Percentiles rank a stretch among this genome's conserved stretches.
These are phyloP conservation scores for Leptobrachium ailaonicum DNA, from an alignment of 2,113 vertebrate genomes.

Conservation along the genomic window DNA sequence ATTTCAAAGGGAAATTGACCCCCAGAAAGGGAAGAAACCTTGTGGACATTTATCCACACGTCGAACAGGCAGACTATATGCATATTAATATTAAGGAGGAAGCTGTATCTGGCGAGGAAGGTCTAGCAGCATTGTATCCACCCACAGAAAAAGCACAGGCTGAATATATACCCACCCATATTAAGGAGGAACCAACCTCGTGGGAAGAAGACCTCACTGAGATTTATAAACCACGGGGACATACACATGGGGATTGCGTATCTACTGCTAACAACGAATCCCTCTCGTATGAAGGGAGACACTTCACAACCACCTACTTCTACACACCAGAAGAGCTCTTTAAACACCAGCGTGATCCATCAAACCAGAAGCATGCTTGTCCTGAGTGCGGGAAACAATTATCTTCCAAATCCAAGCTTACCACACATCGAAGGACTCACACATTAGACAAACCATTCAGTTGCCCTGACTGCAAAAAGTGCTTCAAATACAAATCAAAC, in stretches of 20 bases:
- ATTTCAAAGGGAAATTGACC: neutral
- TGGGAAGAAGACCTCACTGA: neutral
- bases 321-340: neutral
- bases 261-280: neutral
- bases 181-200: neutral
- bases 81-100: no score
- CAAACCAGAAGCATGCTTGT: constrained; percentile 40
- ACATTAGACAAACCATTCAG: neutral
- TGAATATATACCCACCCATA: neutral
- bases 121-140: no score
- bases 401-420: constrained; percentile 52
- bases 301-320: neutral
- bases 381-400: constrained; percentile 63
- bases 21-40: neutral
- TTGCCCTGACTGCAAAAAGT: neutral
- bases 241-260: neutral
- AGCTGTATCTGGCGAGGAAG: no score
- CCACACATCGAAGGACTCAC: neutral
- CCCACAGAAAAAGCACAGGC: neutral
- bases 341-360: neutral
- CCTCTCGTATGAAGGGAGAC: neutral
- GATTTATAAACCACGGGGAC: no score
- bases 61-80: no score
- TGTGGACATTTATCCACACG: no score
- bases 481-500: constrained; percentile 43